Conservation (phyloP, 1,140 invertebrate genomes). For the Zaprionus ornatus region DNA sequence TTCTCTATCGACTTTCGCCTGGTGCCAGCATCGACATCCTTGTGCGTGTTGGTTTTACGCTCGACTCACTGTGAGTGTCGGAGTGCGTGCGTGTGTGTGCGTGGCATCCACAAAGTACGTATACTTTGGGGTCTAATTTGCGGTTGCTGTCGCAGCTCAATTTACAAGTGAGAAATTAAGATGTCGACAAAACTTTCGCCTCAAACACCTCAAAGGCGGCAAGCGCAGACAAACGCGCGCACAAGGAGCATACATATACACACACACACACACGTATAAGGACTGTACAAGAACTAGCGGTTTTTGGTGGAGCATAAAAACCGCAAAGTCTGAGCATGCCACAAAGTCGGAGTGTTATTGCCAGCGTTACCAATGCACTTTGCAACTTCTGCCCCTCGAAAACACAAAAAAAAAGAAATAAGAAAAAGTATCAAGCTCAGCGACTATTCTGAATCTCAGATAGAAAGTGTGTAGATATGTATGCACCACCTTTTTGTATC, state of each 20-base stretch:
- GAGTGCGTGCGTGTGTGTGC: constrained; percentile 30
- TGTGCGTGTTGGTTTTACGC: constrained; percentile 63
- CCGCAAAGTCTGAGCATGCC: constrained; percentile 60
- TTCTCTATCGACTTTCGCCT: neutral
- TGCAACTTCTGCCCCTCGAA: constrained; percentile 20
- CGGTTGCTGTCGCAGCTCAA: constrained; percentile 78
- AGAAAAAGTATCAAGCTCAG: neutral
- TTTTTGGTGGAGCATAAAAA: constrained; percentile 48
- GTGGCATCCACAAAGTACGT: constrained; percentile 77
- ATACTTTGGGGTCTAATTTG: constrained; percentile 81
- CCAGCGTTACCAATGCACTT: constrained; percentile 66
- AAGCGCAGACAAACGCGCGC: constrained; percentile 4
- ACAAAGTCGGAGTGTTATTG: constrained; percentile 71
- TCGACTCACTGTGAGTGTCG: constrained; percentile 23
- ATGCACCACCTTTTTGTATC: neutral
- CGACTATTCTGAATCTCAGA: neutral
- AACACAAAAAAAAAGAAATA: neutral
- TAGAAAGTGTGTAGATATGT: neutral
- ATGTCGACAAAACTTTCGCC: constrained; percentile 72
- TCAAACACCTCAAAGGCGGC: constrained; percentile 40
- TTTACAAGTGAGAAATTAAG: constrained; percentile 82
- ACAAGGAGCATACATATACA: neutral
- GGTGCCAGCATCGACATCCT: constrained; percentile 15
- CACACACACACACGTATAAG: neutral
- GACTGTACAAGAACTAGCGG: neutral